Base-by-base conservation (phyloP, 2,797 vertebrate species). In the Gymnodraco acuticeps region DNA sequence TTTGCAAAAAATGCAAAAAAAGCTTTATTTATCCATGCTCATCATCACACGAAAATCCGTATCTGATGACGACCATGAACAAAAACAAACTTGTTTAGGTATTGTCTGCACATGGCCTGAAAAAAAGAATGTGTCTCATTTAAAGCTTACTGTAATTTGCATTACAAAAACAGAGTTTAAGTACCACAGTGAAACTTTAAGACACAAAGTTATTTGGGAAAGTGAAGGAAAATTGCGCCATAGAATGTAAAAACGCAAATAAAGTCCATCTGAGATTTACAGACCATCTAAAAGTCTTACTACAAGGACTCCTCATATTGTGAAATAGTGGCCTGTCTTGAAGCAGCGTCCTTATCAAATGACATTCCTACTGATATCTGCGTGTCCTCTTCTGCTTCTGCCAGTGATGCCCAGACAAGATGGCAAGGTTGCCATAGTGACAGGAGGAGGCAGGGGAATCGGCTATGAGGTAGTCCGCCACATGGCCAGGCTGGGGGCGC, bases 381-480 rank as follows among this genome's bases (percentile, higher is more conserved):
- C 89, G 69, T 93, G 46, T 85, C 88, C 91, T 84, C 90, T 88
- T 94, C 79, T 92, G 62, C 85, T 85, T 88, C 60, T 46, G 77
- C 67, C 83, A 98, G 97, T 76, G 93, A 95, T 97, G 86, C 91
- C 95, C 80, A 90, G 83, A 85, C 96, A 97, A 89, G 93, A 95
- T 83, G 96, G 94, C 86, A 97, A 94, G 78, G 96, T 98, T 93
- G 96, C 96, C 88, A 93, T 98, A 89, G 96, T 99, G 92, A 98
- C 96, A 63, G 96, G 96, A 89, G 96, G 97, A 81, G 77, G 94
- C 77, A 95, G 89, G 78, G 97, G 97, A 87, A 97, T 98, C 69
- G 97, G 97, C 80, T 97, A 92, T 85, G 92, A 96, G 86, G 96
- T 96, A 13, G 95, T 86, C 77, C 95, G 87, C 90, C 93, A 93